Evolutionary conservation across 35 echinoderm and acorn worm species (phyloP), one percentile per base, ranked within the genome.

Genomic region (Apostichopus californicus): DNA sequence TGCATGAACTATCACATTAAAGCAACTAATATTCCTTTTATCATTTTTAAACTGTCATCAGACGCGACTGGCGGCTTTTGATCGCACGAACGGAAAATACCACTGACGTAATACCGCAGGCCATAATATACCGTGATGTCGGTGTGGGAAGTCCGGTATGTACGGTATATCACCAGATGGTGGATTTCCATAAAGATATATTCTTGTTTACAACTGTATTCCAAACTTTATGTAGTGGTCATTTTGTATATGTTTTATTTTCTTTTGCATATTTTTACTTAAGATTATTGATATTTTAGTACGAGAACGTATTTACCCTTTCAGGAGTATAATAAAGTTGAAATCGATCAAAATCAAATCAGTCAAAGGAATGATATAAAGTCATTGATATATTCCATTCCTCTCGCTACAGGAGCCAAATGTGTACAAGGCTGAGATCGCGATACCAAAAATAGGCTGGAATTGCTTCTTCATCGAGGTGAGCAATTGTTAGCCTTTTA

Each of bases 101-200:
- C 4, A 91, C 89, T 4, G 71, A 77, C 11, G 18, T 91, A 15
- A 15, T 0, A 22, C 24, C 73, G 55, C 89, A 91, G n/a, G 12
- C 56, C 12, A 91, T 79, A 79, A 26, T 91, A 53, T 91, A 91
- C 64, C 71, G 77, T n/a, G 56, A 91, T 56, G 73, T 79, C 52
- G 89, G 89, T 11, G 89, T 91, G 53, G 89, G 89, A 25, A 55
- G 55, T 57, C 89, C 89, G 89, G 89, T 91, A 79, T 55, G 89
- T 78, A 68, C 70, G 9, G 6, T 73, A 55, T 34, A 46, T 64
- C 18, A 46, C 34, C 34, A 46, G 34, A 46, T 46, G 34, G 34
- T 46, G 34, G 34, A 46, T 46, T 46, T 3, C 34, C 34, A 46
- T 3, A 46, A 46, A 46, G 34, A 46, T 46, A 46, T 46, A 46